These are phyloP conservation scores for Lerema accius DNA, from an alignment of 1,140 invertebrate genomes.

Conservation along the genomic window DNA sequence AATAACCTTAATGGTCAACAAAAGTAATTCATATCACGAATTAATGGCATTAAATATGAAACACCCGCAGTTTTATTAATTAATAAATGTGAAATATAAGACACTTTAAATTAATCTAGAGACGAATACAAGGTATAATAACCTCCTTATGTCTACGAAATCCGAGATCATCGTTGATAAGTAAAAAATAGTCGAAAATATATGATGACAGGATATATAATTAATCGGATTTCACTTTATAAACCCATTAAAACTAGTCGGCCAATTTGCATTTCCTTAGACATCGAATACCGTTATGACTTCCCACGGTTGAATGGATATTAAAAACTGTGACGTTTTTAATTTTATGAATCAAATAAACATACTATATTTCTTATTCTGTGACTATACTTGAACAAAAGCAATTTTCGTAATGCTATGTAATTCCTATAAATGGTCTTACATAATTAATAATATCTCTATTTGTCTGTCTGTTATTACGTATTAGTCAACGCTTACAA, in stretches of 20 bases:
- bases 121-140: not conserved
- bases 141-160: conserved; percentile 3
- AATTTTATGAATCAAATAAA: too few species aligned
- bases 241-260: conserved; percentile 44
- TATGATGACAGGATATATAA: conserved; percentile 13
- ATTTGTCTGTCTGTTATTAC: too few species aligned
- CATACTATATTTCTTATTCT: too few species aligned
- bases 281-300: conserved; percentile 33
- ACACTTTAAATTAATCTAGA: conserved; percentile 1
- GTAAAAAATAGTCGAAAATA: conserved; percentile 8
- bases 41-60: conserved; percentile 10
- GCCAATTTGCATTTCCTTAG: conserved; percentile 46
- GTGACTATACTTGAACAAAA: too few species aligned
- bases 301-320: conserved; percentile 44
- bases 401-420: too few species aligned
- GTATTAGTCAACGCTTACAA: too few species aligned
- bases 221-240: conserved; percentile 43
- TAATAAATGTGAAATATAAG: not conserved
- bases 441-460: too few species aligned
- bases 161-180: conserved; percentile 3
- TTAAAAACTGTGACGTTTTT: too few species aligned
- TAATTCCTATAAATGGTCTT: too few species aligned
- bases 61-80: conserved; percentile 2
- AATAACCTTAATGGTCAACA: too few species aligned
- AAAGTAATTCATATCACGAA: too few species aligned